Evolutionary conservation across 2,797 vertebrate genomes (phyloP), one percentile per base, ranked within the genome.

Genomic region (Tamandua tetradactyla): DNA sequence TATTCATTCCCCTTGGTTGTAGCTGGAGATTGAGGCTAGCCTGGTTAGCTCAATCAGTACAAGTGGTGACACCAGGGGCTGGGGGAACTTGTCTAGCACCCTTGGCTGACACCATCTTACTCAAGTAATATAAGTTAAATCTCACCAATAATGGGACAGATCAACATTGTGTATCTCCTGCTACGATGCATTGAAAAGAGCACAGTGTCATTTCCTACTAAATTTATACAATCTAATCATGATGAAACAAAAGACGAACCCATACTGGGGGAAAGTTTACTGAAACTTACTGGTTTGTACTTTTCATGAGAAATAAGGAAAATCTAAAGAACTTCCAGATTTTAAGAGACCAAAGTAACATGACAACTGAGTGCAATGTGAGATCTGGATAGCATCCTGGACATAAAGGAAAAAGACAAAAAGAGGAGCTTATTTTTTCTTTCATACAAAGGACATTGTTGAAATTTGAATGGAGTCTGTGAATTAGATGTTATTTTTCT

Each of bases 61-160:
- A 32, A 40, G 18, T 52, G 66, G 49, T 81, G 49, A 93, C 40
- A 7, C 59, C 49, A 40, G 79, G 47, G 49, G 9, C 30, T 30
- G n/a, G 27, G 37, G 23, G 32, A 52, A 37, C 18, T 74, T 79
- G 23, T 66, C 30, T 40, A 74, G 40, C 22, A n/a, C 27, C 72
- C 27, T 62, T 15, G 4, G 27, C 23, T 9, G 14, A 89, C 12
- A 81, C 27, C 64, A 64, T 35, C 52, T 80, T 86, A 62, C 69
- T 80, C 49, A 75, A 61, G 68, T 37, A 44, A 42, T 57, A 55
- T 86, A 62, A 89, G 30, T 86, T 68, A 93, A 86, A 86, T 86
- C 59, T 89, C 47, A 78, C 17, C 47, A 81, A 64, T 25, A 91
- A 69, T 52, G 17, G 27, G n/a, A 59, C 23, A 52, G 74, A 32